phyloP scores from a whole-genome alignment of 2,113 vertebrate genomes.

The Takifugu flavidus region DNA sequence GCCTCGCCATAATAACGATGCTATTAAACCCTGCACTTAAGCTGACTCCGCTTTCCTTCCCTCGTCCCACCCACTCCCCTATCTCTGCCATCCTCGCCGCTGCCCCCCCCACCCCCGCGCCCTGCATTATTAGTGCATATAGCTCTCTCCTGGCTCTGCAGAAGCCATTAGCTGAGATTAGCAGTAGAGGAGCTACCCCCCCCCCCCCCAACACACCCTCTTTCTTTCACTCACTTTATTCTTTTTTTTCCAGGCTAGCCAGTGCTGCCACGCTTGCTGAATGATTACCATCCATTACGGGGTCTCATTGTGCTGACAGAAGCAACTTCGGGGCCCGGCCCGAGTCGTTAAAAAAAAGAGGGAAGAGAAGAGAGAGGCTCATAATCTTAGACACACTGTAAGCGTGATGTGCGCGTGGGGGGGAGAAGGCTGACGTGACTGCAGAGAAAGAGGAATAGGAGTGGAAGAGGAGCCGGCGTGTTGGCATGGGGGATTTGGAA shows the following conservation, averaged over 20 bases:
- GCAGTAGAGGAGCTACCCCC: slow-evolving; percentile 66
- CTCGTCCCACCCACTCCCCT: background rate
- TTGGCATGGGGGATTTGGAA: slow-evolving; percentile 34
- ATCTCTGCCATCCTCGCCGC: slow-evolving; percentile 23
- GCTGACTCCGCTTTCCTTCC: slow-evolving; percentile 51
- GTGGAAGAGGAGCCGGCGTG: slow-evolving; percentile 29
- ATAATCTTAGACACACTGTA: slow-evolving; percentile 71
- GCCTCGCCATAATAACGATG: slow-evolving; percentile 62
- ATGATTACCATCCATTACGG: slow-evolving; percentile 85
- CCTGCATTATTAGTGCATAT: slow-evolving; percentile 64
- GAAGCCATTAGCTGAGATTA: slow-evolving; percentile 90
- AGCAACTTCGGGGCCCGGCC: slow-evolving; percentile 68
- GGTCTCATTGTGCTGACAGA: slow-evolving; percentile 83
- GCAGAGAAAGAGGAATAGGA: slow-evolving; percentile 29
- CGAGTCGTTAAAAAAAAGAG: slow-evolving; percentile 45
- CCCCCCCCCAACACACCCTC: slow-evolving; percentile 70
- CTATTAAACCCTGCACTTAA: slow-evolving; percentile 65
- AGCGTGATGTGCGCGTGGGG: slow-evolving; percentile 31
- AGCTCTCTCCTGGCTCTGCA: slow-evolving; percentile 68
- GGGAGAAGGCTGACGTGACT: slow-evolving; percentile 23
- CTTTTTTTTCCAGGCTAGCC: slow-evolving; percentile 52
- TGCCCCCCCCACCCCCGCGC: slow-evolving; percentile 19
- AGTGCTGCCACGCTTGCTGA: slow-evolving; percentile 69
- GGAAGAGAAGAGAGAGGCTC: slow-evolving; percentile 45
- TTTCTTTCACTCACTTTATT: slow-evolving; percentile 30